Base-by-base conservation (phyloP, 2,888 invertebrate genomes). In the Archips crataeganus region DNA sequence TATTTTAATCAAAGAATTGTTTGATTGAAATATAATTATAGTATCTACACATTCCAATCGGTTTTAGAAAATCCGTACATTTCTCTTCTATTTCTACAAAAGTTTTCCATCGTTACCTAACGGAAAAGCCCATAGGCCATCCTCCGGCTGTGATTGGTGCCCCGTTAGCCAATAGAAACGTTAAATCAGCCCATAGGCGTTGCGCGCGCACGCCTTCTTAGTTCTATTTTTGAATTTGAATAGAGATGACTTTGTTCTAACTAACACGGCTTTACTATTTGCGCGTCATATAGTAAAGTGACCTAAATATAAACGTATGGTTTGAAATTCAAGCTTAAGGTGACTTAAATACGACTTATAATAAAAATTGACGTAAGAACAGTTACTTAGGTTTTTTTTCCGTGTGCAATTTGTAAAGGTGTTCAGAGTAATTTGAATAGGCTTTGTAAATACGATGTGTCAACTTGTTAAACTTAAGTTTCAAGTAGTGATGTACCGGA, bases 141-240 rank as follows among this genome's bases (percentile, higher is more conserved):
- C 84, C 85, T 86, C 85, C 79, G 60, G 82, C 83, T 81, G 91
- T 87, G 91, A 94, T 94, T 94, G 94, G 94, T 82, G 84, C 82
- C 77, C 78, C 77, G 77, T 78, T 82, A 81, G 78, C 94, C 93
- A 93, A 93, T 93, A 88, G 90, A 85, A 84, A 79, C 82, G 84
- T 82, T 83, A 85, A 86, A 87, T 86, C 89, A 79, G 83, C 88
- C 88, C 85, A 87, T 81, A 80, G 84, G 84, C 82, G 84, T 81
- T 78, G 78, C 80, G 82, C 79, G 88, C 85, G 84, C 83, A 91
- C 93, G 92, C 93, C 94, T 90, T 88, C 90, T 87, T 86, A 85
- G 87, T 87, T 89, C 91, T 91, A 91, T 90, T 92, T 93, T 90
- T 85, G 85, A 90, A 90, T 90, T 90, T 88, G 83, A 88, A 90